phyloP scores from a whole-genome alignment of 2,797 vertebrate genomes.

The Rhinatrema bivittatum region DNA sequence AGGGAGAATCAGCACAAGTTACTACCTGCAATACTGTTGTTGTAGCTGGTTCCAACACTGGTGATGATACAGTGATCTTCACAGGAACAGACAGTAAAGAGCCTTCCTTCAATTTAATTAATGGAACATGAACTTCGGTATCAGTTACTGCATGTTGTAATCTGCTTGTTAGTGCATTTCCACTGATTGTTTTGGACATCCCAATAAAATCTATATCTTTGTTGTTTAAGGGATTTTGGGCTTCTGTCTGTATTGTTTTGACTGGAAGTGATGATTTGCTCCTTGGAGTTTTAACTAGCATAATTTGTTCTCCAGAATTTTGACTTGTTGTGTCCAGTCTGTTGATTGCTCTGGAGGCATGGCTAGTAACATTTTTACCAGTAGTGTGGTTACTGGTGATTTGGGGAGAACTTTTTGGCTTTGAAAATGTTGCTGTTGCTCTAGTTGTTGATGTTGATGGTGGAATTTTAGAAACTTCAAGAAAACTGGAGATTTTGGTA shows the following conservation, averaged over 20 bases:
- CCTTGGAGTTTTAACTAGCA: background rate
- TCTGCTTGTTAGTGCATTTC: background rate
- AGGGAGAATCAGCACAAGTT: constrained; percentile 61
- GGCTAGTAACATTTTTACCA: background rate
- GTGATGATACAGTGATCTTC: constrained; percentile 18
- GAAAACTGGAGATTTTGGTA: background rate
- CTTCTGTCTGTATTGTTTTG: constrained; percentile 2
- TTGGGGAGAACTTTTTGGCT: constrained; percentile 9
- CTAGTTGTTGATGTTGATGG: constrained; percentile 3
- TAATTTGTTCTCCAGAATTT: background rate
- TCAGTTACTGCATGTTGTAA: background rate
- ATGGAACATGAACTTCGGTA: constrained; percentile 14
- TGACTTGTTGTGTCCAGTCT: background rate
- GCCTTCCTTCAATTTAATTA: constrained; percentile 11
- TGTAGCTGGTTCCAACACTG: constrained; percentile 18
- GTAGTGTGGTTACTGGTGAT: constrained; percentile 3
- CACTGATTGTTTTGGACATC: constrained; percentile 1
- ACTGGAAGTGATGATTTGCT: background rate
- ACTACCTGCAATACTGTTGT: constrained; percentile 4
- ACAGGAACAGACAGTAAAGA: constrained; percentile 12
- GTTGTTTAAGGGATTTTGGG: constrained; percentile 4
- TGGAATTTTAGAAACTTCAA: background rate
- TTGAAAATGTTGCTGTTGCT: constrained; percentile 4
- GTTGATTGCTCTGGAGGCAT: background rate
- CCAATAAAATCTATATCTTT: constrained; percentile 1